Evolutionary conservation across 2,113 vertebrate genomes (phyloP).

Genomic region (Chrysochloris asiatica): DNA sequence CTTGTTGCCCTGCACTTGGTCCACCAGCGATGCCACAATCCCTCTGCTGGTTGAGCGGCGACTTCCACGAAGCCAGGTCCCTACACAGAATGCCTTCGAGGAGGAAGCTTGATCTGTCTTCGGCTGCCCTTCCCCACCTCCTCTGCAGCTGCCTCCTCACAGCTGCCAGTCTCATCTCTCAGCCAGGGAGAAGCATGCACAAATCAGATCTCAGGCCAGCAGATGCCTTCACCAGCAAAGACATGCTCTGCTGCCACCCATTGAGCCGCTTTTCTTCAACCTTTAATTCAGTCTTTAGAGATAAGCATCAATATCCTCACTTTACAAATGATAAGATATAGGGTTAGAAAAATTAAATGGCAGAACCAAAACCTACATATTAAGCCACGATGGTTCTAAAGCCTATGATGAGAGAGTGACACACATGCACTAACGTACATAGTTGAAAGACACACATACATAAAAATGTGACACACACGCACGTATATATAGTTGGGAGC

Average conservation of each 20-base stretch:
- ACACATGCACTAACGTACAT: background rate
- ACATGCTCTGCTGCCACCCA: background rate
- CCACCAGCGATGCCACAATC: constrained; percentile 66
- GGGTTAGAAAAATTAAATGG: background rate
- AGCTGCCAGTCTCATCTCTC: background rate
- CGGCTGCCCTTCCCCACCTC: background rate
- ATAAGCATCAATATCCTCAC: background rate
- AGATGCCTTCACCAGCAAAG: background rate
- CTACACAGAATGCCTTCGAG: background rate
- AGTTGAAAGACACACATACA: too few relatives aligned
- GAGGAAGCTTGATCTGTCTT: background rate
- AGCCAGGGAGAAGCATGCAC: background rate
- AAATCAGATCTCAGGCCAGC: accelerated
- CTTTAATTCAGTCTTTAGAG: background rate
- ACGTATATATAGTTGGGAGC: too few relatives aligned
- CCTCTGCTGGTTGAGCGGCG: background rate
- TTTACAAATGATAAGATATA: constrained; percentile 8
- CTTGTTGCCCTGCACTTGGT: constrained; percentile 77
- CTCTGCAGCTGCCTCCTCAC: background rate
- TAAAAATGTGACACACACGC: too few relatives aligned
- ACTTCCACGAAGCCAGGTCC: background rate
- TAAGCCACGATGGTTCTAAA: background rate
- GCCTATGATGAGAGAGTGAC: background rate
- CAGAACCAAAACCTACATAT: background rate
- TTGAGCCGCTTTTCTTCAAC: too few relatives aligned